Evolutionary conservation across 2,888 invertebrate genomes (phyloP), one percentile per base, ranked within the genome.

Genomic region (Muschampia plurimacula): DNA sequence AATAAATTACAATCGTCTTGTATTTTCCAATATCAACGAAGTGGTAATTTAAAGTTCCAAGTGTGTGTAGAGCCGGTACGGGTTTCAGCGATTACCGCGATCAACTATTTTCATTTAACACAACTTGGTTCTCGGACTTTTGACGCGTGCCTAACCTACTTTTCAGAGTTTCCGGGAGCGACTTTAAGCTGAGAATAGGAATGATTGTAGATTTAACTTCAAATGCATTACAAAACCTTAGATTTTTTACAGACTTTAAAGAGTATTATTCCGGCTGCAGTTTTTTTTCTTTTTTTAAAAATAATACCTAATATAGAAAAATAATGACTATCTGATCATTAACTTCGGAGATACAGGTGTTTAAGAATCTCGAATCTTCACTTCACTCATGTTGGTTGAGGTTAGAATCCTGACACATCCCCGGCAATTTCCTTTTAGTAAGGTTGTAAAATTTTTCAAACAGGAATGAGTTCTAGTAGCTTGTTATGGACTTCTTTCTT

Each of bases 41-140:
- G 49, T 49, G n/a, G 49, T 49, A 52, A 15, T 15, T 52, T 55
- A 9, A 55, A 55, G 52, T 55, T 32, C 32, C n/a, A 32, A 68
- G 60, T 10, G 32, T 46, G 60, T 60, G 68, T 68, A n/a, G 36
- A 39, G 69, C 63, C n/a, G 49, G 49, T n/a, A 59, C 62, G 41
- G 63, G 49, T 52, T 63, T 41, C 12, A 52, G 55, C 55, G 55
- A 64, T 64, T 64, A 22, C 69, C 22, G 22, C 60, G 52, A n/a
- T 22, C 69, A 69, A 69, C 63, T 63, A 69, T 63, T 69, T 69
- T 69, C 63, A 69, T 55, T 69, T 55, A 64, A 59, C 44, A 59
- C 70, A 65, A 65, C 44, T 55, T 36, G 41, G 64, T 57, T 65
- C 32, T 65, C 63, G 57, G 65, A 55, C 63, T 64, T 64, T 69